Conservation (phyloP, 2,888 invertebrate species). For the Thymelicus sylvestris region DNA sequence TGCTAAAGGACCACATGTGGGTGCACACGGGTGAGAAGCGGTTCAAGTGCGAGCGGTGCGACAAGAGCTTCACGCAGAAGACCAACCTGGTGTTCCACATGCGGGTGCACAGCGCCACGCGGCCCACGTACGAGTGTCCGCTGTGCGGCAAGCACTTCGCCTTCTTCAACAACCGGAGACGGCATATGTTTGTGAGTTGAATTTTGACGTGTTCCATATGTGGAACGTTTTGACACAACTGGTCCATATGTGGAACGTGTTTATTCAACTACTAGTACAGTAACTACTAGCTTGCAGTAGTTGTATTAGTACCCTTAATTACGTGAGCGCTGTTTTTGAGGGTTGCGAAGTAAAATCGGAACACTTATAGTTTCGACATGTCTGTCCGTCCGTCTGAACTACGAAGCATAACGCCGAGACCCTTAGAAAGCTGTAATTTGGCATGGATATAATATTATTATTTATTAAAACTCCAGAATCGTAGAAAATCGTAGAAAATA, state of each 20-base stretch:
- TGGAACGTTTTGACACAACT: background rate
- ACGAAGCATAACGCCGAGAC: too few relatives aligned
- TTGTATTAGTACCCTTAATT: too few relatives aligned
- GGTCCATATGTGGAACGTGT: background rate
- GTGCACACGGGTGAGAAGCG: conserved; percentile 76
- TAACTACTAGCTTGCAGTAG: too few relatives aligned
- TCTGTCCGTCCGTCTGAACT: too few relatives aligned
- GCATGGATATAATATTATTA: too few relatives aligned
- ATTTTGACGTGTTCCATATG: background rate
- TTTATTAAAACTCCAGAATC: too few relatives aligned
- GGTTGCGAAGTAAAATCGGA: too few relatives aligned
- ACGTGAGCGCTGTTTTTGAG: too few relatives aligned
- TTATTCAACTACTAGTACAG: too few relatives aligned
- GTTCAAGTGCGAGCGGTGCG: conserved; percentile 74
- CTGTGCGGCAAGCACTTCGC: conserved; percentile 76
- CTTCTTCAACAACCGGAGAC: conserved; percentile 69
- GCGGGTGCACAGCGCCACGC: conserved; percentile 62
- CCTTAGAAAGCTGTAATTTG: too few relatives aligned
- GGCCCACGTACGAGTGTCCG: conserved; percentile 70
- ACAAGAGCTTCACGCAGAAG: conserved; percentile 74
- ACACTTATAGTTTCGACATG: too few relatives aligned
- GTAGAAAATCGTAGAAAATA: too few relatives aligned
- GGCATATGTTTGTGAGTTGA: conserved; percentile 78
- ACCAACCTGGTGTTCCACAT: conserved; percentile 73
- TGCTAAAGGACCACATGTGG: conserved; percentile 76